phyloP scores from a whole-genome alignment of 2,888 invertebrate genomes.

The Drosophila sordidapex region DNA sequence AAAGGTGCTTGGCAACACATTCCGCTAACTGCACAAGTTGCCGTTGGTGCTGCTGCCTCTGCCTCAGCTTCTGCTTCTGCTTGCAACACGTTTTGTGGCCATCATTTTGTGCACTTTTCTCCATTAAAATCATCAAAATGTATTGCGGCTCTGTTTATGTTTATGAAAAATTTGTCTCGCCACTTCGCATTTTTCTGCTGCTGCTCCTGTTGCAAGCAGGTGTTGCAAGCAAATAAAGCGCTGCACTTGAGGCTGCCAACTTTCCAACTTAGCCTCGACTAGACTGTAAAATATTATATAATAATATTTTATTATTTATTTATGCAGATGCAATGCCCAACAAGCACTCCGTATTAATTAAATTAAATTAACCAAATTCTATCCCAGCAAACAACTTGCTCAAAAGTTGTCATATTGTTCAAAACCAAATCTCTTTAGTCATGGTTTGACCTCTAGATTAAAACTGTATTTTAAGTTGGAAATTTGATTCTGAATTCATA shows the following conservation, averaged over 20 bases:
- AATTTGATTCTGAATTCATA: background rate
- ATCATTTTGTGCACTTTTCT: slow-evolving; percentile 79
- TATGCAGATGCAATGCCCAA: background rate
- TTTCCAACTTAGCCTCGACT: background rate
- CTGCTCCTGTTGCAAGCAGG: slow-evolving; percentile 7
- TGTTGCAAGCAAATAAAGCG: slow-evolving; percentile 13
- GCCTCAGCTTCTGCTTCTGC: background rate
- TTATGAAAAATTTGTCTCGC: slow-evolving; percentile 73
- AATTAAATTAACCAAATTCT: background rate
- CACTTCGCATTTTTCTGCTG: slow-evolving; percentile 20
- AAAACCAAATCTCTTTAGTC: background rate
- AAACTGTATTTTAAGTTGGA: background rate
- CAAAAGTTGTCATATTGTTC: background rate
- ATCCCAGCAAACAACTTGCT: background rate
- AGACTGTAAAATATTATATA: background rate
- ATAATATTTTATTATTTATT: background rate
- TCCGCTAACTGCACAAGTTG: slow-evolving; percentile 59
- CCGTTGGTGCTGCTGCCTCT: slow-evolving; percentile 5
- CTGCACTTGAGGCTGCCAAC: slow-evolving; percentile 1
- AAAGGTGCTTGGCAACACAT: slow-evolving; percentile 80
- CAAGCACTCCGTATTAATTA: background rate
- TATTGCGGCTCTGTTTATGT: slow-evolving; percentile 73
- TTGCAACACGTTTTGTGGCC: slow-evolving; percentile 77
- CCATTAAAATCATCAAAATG: slow-evolving; percentile 80
- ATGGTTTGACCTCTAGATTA: background rate